Conservation (phyloP, 1,140 invertebrate species). For the Atta colombica region DNA sequence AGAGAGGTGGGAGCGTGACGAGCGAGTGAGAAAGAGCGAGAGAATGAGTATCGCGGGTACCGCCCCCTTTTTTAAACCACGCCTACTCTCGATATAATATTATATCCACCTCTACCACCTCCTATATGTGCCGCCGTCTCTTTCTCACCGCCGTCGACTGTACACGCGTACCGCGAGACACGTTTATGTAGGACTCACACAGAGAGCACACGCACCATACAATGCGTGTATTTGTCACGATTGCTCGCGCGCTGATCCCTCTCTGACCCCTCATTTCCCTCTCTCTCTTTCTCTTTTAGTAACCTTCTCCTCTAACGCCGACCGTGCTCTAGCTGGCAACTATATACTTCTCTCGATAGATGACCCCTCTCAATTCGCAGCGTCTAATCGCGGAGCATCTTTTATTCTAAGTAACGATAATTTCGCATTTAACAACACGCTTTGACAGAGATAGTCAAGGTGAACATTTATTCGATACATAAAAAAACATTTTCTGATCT, state of each 20-base stretch:
- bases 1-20: constrained; percentile 44
- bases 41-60: constrained; percentile 78
- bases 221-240: constrained; percentile 76
- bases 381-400: constrained; percentile 40
- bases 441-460: neutral
- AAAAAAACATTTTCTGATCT: neutral
- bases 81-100: constrained; percentile 81
- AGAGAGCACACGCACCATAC: constrained; percentile 62
- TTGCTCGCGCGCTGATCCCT: constrained; percentile 58
- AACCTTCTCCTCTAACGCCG: constrained; percentile 11
- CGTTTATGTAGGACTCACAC: constrained; percentile 71
- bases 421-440: constrained; percentile 14
- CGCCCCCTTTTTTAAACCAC: constrained; percentile 85
- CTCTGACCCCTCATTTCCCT: neutral
- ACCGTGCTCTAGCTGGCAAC: constrained; percentile 41
- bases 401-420: constrained; percentile 16
- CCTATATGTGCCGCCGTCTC: constrained; percentile 56
- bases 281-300: constrained; percentile 30
- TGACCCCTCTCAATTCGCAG: constrained; percentile 43
- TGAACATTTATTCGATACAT: neutral
- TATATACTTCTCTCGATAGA: constrained; percentile 19
- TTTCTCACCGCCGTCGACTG: constrained; percentile 53
- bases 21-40: constrained; percentile 64
- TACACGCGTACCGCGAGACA: constrained; percentile 56
- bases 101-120: constrained; percentile 72